Evolutionary conservation across 2,888 invertebrate species (phyloP).

Genomic region (Lycophotia porphyrea): DNA sequence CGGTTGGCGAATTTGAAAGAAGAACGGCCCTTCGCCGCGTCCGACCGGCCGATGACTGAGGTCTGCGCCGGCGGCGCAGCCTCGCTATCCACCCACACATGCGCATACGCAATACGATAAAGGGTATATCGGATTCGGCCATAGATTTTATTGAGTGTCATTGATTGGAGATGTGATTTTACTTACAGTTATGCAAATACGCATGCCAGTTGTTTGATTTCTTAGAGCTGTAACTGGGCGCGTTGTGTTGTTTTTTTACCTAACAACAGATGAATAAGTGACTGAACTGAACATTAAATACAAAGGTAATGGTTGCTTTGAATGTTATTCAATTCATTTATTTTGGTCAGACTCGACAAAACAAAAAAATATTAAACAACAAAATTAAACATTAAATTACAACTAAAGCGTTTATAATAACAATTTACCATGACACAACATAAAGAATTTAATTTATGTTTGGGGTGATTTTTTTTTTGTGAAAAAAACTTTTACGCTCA

Average conservation of each 20-base stretch:
- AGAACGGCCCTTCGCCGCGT: constrained; percentile 78
- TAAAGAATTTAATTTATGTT: too few species aligned
- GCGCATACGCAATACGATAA: constrained; percentile 71
- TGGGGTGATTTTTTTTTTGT: background rate
- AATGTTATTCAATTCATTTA: too few species aligned
- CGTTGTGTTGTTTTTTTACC: background rate
- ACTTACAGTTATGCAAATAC: constrained; percentile 37
- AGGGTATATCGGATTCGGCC: constrained; percentile 72
- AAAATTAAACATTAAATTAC: too few species aligned
- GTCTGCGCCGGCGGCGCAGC: constrained; percentile 75
- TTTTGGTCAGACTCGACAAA: too few species aligned
- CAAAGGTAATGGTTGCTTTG: background rate
- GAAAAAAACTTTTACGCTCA: background rate
- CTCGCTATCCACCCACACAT: constrained; percentile 72
- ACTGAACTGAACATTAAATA: background rate
- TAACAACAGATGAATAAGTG: background rate
- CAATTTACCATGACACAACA: too few species aligned
- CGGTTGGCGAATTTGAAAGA: constrained; percentile 67
- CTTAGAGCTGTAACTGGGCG: background rate
- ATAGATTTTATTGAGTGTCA: constrained; percentile 74
- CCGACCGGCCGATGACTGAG: constrained; percentile 84
- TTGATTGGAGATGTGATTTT: constrained; percentile 72
- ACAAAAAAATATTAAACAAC: too few species aligned
- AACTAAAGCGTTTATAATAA: too few species aligned
- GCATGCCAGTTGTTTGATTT: constrained; percentile 14